Percentiles rank a stretch among this genome's conserved stretches.
Conservation (phyloP, 2,113 vertebrate genomes). For the Ptychochromis oligacanthus region DNA sequence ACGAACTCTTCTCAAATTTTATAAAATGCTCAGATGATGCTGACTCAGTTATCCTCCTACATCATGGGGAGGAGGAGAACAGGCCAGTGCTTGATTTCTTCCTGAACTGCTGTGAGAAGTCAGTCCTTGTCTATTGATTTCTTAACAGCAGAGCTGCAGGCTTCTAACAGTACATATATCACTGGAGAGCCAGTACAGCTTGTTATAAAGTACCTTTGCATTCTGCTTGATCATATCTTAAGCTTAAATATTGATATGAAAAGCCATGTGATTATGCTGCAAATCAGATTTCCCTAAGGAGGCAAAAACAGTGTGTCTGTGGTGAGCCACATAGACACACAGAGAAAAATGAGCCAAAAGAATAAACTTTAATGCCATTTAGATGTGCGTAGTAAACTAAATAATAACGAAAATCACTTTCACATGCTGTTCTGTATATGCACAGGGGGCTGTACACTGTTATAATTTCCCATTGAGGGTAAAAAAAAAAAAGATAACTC, state of each 20-base stretch:
- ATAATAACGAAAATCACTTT: background rate
- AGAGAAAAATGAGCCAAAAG: background rate
- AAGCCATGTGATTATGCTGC: background rate
- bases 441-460: background rate
- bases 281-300: background rate
- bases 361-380: background rate
- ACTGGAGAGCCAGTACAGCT: background rate
- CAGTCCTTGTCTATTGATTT: background rate
- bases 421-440: background rate
- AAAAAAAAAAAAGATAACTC: too few relatives aligned
- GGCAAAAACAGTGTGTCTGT: background rate
- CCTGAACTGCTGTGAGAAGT: background rate
- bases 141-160: background rate
- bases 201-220: rapidly evolving
- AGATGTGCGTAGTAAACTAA: background rate
- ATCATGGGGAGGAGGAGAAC: background rate
- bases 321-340: too few relatives aligned
- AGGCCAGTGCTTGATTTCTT: background rate
- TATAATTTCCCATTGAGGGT: background rate
- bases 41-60: background rate
- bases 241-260: background rate
- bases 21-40: background rate
- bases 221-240: background rate
- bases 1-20: background rate
- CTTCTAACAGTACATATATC: background rate